Conservation (phyloP, 1,140 invertebrate species). For the Brachystomella parvula region DNA sequence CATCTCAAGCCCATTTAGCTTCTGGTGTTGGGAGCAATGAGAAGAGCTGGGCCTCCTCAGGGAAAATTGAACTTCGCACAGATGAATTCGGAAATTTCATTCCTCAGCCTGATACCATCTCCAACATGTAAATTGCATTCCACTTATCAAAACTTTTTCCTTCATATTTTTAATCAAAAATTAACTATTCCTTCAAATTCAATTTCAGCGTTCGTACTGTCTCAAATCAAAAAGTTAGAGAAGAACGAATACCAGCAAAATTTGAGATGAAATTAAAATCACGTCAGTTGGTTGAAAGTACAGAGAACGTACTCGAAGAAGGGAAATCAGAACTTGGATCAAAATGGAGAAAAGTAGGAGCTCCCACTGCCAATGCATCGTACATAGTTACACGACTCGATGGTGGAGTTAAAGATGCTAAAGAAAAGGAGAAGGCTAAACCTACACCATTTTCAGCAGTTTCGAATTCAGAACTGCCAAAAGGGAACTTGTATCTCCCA, state of each 20-base stretch:
- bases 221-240: conserved; percentile 12
- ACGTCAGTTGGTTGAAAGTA: neutral
- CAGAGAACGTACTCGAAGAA: neutral
- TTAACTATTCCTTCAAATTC: no score
- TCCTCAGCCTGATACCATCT: conserved; percentile 11
- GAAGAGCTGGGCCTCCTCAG: neutral
- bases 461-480: neutral
- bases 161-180: conserved; percentile 9
- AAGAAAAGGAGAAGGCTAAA: conserved; percentile 6
- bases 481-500: neutral
- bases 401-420: conserved; percentile 1
- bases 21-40: neutral
- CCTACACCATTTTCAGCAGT: neutral
- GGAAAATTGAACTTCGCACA: conserved; percentile 23
- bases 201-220: conserved; percentile 30
- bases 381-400: conserved; percentile 21
- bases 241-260: conserved; percentile 12
- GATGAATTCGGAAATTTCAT: conserved; percentile 34
- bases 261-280: conserved; percentile 31
- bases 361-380: neutral
- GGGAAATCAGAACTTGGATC: conserved; percentile 18
- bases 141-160: conserved; percentile 3
- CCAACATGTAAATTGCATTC: conserved; percentile 19
- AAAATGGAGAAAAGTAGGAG: conserved; percentile 33
- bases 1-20: no score